phyloP scores from a whole-genome alignment of 2,113 vertebrate species.

The Daphoenositta chrysoptera region DNA sequence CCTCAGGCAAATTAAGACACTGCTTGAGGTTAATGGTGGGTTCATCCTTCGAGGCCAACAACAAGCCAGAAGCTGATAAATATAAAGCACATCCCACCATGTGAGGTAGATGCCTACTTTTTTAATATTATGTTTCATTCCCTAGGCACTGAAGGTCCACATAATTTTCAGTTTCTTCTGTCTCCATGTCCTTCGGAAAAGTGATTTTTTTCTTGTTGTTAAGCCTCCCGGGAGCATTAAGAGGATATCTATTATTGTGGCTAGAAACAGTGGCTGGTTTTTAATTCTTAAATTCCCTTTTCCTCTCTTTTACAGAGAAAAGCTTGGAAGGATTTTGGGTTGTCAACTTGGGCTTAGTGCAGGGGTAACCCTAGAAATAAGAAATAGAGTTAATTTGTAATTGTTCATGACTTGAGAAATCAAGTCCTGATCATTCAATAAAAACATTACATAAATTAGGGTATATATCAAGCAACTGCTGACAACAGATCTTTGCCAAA shows the following conservation, averaged over 20 bases:
- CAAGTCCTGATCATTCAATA: not conserved
- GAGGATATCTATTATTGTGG: not conserved
- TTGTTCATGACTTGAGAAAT: not conserved
- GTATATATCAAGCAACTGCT: not conserved
- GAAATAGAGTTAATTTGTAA: not conserved
- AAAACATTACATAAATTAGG: not conserved
- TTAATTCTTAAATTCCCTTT: not conserved
- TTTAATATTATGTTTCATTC: not conserved
- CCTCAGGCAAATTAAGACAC: not conserved
- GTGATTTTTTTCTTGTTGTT: not conserved
- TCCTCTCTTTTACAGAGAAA: not conserved
- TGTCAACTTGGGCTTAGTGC: not conserved
- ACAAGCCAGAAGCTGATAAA: not conserved
- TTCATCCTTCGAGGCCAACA: not conserved
- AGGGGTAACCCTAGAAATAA: not conserved
- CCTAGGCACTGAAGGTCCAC: not conserved
- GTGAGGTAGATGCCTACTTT: not conserved
- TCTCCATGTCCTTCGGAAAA: not conserved
- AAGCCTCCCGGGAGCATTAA: not conserved
- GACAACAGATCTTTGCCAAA: not conserved
- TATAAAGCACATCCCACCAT: not conserved
- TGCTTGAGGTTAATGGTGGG: not conserved
- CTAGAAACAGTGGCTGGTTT: not conserved
- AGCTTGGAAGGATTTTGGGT: not conserved
- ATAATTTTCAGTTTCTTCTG: constrained; percentile 12